phyloP scores from a whole-genome alignment of 2,797 vertebrate genomes.

The Dermochelys coriacea region DNA sequence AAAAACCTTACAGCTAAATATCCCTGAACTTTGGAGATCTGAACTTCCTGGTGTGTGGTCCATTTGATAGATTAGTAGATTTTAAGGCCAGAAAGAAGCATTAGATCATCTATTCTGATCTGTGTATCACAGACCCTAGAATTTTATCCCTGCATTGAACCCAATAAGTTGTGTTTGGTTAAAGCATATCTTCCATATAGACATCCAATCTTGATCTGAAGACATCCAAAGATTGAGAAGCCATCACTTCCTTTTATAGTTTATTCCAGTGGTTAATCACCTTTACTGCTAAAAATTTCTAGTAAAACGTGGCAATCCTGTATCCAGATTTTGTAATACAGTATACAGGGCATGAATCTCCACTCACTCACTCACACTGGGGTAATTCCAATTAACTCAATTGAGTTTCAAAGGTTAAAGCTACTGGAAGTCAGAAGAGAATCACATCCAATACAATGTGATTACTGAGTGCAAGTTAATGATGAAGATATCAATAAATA shows the following conservation, averaged over 20 bases:
- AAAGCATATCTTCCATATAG: not conserved
- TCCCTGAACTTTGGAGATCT: not conserved
- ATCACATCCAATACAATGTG: not conserved
- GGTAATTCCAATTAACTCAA: not conserved
- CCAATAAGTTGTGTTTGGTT: not conserved
- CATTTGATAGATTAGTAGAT: accelerated
- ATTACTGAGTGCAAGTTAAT: not conserved
- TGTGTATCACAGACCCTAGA: accelerated
- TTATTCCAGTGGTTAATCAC: not conserved
- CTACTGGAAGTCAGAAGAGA: not conserved
- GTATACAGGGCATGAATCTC: not conserved
- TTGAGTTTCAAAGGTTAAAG: not conserved
- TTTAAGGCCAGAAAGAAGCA: accelerated
- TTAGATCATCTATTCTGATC: accelerated
- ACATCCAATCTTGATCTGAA: not conserved
- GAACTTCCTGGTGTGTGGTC: accelerated
- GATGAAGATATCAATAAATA: not conserved
- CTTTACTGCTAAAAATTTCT: not conserved
- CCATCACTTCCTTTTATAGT: too few relatives aligned
- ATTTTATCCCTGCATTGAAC: accelerated
- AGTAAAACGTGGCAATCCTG: not conserved
- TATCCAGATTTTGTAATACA: too few relatives aligned
- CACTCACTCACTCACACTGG: not conserved
- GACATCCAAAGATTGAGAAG: not conserved
- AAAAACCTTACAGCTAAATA: not conserved